Percentiles rank a stretch among this genome's conserved stretches.
phyloP scores from a whole-genome alignment of 1,140 invertebrate species.

The Cydia splendana region DNA sequence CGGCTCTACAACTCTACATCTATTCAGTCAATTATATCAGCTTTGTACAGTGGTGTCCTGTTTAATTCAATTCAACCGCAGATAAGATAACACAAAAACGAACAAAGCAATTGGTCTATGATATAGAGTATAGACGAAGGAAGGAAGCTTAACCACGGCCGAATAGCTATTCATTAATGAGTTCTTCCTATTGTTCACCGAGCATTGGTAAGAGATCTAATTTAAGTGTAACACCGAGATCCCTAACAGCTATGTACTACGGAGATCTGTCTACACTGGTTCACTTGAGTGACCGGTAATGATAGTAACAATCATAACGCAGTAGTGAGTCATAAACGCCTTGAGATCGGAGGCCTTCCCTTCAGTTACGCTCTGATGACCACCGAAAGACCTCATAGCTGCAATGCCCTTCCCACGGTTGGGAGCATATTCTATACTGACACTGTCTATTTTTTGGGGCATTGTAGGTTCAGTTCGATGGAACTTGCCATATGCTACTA shows the following conservation, averaged over 20 bases:
- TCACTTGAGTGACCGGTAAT: background rate
- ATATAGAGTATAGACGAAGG: background rate
- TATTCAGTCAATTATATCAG: background rate
- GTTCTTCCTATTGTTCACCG: background rate
- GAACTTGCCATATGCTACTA: background rate
- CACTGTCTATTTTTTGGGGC: background rate
- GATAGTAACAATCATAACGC: background rate
- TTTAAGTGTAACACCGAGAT: background rate
- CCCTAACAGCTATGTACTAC: background rate
- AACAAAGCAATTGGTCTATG: background rate
- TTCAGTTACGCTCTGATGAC: slow-evolving; percentile 59
- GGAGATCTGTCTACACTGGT: background rate
- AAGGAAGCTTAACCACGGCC: slow-evolving; percentile 15
- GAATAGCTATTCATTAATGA: slow-evolving; percentile 15
- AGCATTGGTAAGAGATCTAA: background rate
- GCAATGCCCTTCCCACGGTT: slow-evolving; percentile 51
- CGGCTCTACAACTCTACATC: background rate
- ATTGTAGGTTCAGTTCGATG: background rate
- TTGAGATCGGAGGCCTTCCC: slow-evolving; percentile 44
- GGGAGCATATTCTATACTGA: slow-evolving; percentile 38
- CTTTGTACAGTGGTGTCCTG: background rate
- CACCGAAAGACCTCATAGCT: slow-evolving; percentile 43
- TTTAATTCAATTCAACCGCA: slow-evolving; percentile 10
- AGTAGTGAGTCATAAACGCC: slow-evolving; percentile 38
- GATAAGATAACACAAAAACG: slow-evolving; percentile 4